A percentile compares a stretch with the other conserved stretches of the same genome.
These are phyloP conservation scores for Eospalax fontanierii DNA, from an alignment of 2,797 vertebrate genomes.

Conservation along the genomic window DNA sequence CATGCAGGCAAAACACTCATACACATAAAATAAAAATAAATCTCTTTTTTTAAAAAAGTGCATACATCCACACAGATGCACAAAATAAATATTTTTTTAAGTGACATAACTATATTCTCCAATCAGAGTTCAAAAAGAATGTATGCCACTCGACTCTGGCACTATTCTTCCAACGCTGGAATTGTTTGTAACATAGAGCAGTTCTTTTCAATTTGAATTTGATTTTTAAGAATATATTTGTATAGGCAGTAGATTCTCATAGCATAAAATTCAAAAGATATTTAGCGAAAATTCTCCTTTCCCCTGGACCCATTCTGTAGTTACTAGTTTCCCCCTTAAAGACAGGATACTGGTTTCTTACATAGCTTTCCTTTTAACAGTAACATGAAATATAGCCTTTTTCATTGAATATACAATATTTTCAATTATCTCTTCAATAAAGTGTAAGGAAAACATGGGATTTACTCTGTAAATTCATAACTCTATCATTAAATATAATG, in stretches of 20 bases:
- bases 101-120: background rate
- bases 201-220: background rate
- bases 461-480: constrained; percentile 42
- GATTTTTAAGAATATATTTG: background rate
- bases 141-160: background rate
- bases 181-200: constrained; percentile 4
- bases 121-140: background rate
- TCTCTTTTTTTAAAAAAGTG: no score
- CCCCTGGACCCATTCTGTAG: background rate
- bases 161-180: background rate
- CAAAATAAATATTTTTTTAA: no score
- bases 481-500: constrained; percentile 12
- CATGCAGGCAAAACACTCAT: no score
- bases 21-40: no score
- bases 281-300: background rate
- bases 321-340: background rate
- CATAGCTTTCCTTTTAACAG: no score
- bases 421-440: background rate
- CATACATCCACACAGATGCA: no score
- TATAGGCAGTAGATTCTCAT: background rate
- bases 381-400: background rate
- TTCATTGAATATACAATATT: constrained; percentile 3
- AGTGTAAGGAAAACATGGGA: background rate
- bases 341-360: no score
- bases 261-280: background rate